phyloP scores from a whole-genome alignment of 2,797 vertebrate genomes.

The Gymnocypris eckloni region DNA sequence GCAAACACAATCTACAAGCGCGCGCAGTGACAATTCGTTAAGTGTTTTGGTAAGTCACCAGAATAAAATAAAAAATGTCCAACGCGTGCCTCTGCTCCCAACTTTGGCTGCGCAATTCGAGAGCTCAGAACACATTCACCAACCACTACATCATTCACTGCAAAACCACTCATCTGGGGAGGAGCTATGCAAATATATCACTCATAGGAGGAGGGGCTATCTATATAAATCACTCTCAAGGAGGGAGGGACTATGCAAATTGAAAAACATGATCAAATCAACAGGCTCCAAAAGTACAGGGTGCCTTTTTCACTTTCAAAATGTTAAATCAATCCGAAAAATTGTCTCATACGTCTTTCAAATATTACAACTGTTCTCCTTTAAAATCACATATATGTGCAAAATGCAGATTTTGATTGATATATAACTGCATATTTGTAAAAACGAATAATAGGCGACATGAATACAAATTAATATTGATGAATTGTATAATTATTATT shows the following conservation, averaged over 20 bases:
- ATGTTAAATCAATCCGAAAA: background rate
- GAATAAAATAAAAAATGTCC: conserved; percentile 10
- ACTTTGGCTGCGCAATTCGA: conserved; percentile 70
- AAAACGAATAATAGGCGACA: background rate
- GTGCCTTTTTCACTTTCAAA: background rate
- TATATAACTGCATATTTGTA: background rate
- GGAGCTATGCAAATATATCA: conserved; percentile 63
- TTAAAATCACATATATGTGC: background rate
- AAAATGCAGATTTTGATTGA: background rate
- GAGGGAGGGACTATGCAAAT: background rate
- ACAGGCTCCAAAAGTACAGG: conserved; percentile 49
- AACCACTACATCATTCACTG: conserved; percentile 73
- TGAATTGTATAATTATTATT: background rate
- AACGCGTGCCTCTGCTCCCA: conserved; percentile 56
- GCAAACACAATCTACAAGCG: background rate
- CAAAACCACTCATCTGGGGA: conserved; percentile 63
- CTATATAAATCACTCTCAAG: conserved; percentile 8
- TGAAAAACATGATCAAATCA: conserved; percentile 65
- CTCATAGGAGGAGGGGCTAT: conserved; percentile 37
- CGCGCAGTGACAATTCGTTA: conserved; percentile 11
- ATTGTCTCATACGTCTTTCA: background rate
- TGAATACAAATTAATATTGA: background rate
- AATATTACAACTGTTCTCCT: background rate
- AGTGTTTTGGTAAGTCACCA: conserved; percentile 16
- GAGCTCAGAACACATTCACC: conserved; percentile 65